Evolutionary conservation across 2,797 vertebrate genomes (phyloP), one percentile per base, ranked within the genome.

Genomic region (Heliangelus exortis): DNA sequence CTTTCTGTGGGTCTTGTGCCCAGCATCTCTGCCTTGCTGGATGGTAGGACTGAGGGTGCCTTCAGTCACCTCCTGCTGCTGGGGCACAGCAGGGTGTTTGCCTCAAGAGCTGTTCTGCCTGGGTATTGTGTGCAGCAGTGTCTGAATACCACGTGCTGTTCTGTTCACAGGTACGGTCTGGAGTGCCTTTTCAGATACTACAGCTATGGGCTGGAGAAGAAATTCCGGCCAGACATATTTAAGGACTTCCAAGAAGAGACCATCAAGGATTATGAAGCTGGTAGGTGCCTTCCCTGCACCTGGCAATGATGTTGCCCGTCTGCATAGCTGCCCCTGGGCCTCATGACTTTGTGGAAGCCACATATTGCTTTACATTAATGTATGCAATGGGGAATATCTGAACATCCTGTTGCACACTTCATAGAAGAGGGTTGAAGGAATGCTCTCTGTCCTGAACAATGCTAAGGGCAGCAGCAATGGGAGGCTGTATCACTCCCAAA

Each of bases 121-220:
- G 1, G 12, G 22, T 43, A n/a, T 62, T 41, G 5, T 0, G 1
- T 41, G 47, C 15, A 22, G 7, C 3, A 1, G 25, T 66, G 58
- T 45, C 55, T 80, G 73, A 95, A 34, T 34, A 65, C 20, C 31
- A 16, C 0, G 0, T 79, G 48, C 69, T 26, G 39, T 43, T 92
- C 65, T 36, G 6, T 96, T 93, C 88, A 26, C 97, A 99, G 99
- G 98, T 99, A 99, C 41, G 99, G 99, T 80, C 97, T 99, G 97
- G 99, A 99, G 98, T 99, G 99, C 98, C 98, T 99, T 98, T 99
- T 99, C 98, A 98, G 99, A 98, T 99, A 99, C 97, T 99, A 99
- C 96, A 99, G 99, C 97, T 99, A 99, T 0, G 99, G 99, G 39
- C 98, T 99, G 79, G 99, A 99, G 97, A 99, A 98, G 97, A 99